phyloP scores from a whole-genome alignment of 2,888 invertebrate species.

The Hofmannophila pseudospretella region DNA sequence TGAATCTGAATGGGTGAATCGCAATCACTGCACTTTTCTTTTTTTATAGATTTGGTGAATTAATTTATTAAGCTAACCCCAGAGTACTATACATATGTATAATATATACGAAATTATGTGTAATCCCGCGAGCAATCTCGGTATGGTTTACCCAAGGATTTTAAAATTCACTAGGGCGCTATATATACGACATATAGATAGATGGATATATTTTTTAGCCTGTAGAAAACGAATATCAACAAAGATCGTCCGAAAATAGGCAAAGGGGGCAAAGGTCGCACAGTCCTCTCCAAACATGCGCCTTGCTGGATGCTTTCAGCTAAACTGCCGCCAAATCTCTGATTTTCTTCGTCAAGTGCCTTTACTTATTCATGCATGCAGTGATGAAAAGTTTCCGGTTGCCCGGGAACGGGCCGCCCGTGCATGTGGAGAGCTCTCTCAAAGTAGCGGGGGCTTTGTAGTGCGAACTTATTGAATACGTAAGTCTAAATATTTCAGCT shows the following conservation, averaged over 20 bases:
- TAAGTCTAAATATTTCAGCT: slow-evolving; percentile 16
- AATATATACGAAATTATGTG: too few species aligned
- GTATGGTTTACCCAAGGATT: too few species aligned
- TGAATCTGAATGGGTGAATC: too few species aligned
- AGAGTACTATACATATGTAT: too few species aligned
- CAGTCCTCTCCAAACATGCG: slow-evolving; percentile 36
- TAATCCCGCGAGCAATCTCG: too few species aligned
- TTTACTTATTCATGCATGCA: slow-evolving; percentile 51
- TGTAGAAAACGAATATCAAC: slow-evolving; percentile 29
- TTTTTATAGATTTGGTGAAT: too few species aligned
- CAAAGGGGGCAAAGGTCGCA: slow-evolving; percentile 5
- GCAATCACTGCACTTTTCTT: too few species aligned
- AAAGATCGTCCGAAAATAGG: slow-evolving; percentile 15
- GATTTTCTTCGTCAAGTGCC: slow-evolving; percentile 45
- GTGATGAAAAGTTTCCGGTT: slow-evolving; percentile 29
- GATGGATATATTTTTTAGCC: slow-evolving; percentile 24
- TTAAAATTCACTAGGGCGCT: too few species aligned
- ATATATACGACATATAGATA: too few species aligned
- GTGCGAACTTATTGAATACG: slow-evolving; percentile 12
- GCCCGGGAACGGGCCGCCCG: slow-evolving; percentile 22
- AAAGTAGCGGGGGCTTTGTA: slow-evolving; percentile 23
- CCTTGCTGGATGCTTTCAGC: slow-evolving; percentile 31
- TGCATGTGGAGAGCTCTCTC: slow-evolving; percentile 22
- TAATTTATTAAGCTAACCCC: too few species aligned
- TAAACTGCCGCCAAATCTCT: slow-evolving; percentile 43